Conservation (phyloP, 2,888 invertebrate genomes). For the Ischnus inquisitorius region DNA sequence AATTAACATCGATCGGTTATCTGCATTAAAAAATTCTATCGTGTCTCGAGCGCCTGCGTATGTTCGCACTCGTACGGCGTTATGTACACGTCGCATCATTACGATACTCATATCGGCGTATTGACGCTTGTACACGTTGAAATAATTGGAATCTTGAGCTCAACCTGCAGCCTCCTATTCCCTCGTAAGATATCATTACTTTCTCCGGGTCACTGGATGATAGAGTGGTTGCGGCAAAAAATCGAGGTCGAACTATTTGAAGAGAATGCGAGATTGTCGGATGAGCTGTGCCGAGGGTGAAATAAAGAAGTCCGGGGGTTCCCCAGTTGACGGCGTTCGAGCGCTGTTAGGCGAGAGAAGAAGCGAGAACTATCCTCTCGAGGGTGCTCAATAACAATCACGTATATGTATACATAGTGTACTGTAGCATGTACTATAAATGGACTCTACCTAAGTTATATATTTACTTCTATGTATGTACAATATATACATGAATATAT, state of each 20-base stretch:
- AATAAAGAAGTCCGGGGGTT: conserved; percentile 53
- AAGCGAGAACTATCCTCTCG: conserved; percentile 65
- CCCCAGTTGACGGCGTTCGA: conserved; percentile 48
- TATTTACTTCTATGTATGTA: not conserved
- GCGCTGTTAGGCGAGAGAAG: conserved; percentile 58
- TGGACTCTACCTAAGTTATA: conserved; percentile 11
- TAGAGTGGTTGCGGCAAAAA: conserved; percentile 46
- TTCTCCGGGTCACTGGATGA: conserved; percentile 51
- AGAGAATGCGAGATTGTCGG: conserved; percentile 58
- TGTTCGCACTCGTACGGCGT: not conserved
- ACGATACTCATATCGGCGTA: not conserved
- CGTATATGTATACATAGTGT: conserved; percentile 55
- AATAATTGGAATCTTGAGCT: conserved; percentile 42
- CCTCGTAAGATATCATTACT: conserved; percentile 17
- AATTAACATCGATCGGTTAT: not conserved
- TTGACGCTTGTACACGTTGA: not conserved
- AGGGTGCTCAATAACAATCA: conserved; percentile 71
- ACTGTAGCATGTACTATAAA: conserved; percentile 44
- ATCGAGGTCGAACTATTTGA: conserved; percentile 56
- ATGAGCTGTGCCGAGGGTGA: conserved; percentile 47
- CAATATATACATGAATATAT: not conserved
- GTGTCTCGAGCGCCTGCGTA: no score
- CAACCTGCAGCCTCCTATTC: not conserved
- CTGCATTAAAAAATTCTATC: not conserved
- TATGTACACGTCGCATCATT: not conserved